phyloP scores from a whole-genome alignment of 2,113 vertebrate genomes.

The Epinephelus cyanopodus region DNA sequence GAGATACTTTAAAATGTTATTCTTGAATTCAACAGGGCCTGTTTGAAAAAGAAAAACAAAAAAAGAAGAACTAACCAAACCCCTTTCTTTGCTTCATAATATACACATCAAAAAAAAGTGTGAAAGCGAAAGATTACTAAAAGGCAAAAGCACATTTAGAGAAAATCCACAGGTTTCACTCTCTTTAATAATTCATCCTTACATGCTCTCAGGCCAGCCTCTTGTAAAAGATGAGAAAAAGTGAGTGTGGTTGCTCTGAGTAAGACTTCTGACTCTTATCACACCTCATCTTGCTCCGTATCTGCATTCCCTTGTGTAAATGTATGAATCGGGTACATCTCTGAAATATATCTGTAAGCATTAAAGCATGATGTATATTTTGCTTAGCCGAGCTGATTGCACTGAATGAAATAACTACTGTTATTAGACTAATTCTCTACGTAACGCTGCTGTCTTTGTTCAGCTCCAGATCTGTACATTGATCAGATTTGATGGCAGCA shows the following conservation, averaged over 20 bases:
- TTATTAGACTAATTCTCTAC: conserved; percentile 4
- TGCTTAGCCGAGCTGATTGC: not conserved
- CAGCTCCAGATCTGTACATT: conserved; percentile 11
- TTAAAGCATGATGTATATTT: not conserved
- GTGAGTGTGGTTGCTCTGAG: conserved; percentile 5
- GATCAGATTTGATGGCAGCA: conserved; percentile 45
- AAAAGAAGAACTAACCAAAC: not conserved
- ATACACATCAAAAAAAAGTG: conserved; percentile 13
- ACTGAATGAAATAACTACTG: conserved; percentile 4
- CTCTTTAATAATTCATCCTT: conserved; percentile 55
- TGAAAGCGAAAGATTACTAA: not conserved
- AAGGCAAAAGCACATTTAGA: conserved; percentile 30
- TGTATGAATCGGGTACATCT: not conserved
- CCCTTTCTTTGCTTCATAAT: conserved; percentile 12
- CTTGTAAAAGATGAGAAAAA: conserved; percentile 37
- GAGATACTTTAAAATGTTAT: conserved; percentile 7
- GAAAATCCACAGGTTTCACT: conserved; percentile 38
- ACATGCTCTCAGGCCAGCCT: conserved; percentile 39
- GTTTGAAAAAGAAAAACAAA: conserved; percentile 2
- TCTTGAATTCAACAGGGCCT: not conserved
- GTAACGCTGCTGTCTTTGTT: conserved; percentile 14
- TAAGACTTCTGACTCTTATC: not conserved
- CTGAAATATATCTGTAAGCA: not conserved
- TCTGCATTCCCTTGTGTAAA: not conserved
- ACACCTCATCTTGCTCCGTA: not conserved